Evolutionary conservation across 2,113 vertebrate species (phyloP).

Genomic region (Condylura cristata): DNA sequence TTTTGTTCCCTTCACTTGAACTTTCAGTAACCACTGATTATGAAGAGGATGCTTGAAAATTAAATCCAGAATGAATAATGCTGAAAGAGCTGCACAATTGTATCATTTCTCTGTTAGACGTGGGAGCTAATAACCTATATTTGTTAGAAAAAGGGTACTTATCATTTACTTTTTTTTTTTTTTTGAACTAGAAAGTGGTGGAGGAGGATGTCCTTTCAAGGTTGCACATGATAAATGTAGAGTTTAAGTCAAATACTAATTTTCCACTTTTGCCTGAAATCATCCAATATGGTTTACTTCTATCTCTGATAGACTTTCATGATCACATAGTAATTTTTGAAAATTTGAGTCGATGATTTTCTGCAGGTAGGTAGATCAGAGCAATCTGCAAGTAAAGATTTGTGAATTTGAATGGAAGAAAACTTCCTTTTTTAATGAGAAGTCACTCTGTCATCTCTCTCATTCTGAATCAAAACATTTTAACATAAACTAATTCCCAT

Average conservation of each 20-base stretch:
- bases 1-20: not conserved
- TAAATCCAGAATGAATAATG: not conserved
- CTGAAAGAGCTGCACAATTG: not conserved
- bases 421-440: not conserved
- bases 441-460: not conserved
- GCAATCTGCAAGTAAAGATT: not conserved
- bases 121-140: not conserved
- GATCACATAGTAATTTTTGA: not conserved
- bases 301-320: not conserved
- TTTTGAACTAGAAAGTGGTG: not conserved
- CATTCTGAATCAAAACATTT: not conserved
- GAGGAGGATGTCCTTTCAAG: not conserved
- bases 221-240: not conserved
- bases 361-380: not conserved
- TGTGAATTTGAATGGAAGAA: not conserved
- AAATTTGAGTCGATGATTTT: slow-evolving; percentile 2
- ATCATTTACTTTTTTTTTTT: too few species aligned
- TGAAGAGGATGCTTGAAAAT: not conserved
- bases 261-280: not conserved
- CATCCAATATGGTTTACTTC: not conserved
- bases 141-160: too few species aligned
- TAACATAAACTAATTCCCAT: not conserved
- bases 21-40: not conserved
- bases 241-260: not conserved
- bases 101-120: not conserved